Base-by-base conservation (phyloP, 1,140 invertebrate genomes). In the Nomia melanderi region DNA sequence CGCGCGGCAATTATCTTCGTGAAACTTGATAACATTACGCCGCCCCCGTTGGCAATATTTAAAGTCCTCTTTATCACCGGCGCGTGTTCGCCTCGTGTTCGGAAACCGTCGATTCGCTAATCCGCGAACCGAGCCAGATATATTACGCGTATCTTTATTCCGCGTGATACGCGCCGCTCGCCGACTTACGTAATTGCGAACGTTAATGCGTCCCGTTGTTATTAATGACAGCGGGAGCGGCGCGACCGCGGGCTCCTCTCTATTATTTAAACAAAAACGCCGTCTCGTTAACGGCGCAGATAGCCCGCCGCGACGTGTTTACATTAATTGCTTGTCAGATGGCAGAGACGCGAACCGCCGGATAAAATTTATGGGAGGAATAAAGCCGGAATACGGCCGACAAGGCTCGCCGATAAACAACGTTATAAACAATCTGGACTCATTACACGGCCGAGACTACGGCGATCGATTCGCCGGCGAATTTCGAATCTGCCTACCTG, bases 311-410 rank as follows among this genome's bases (percentile, higher is more conserved):
- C 67, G 41, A 8, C 39, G 50, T 65, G 82, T 83, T 83, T 83
- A 66, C 82, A 83, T 83, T 83, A 83, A 81, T 83, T 76, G 77
- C 71, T 76, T 72, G 81, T 83, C 82, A 72, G 66, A 67, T 76
- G 70, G 71, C 56, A 63, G 76, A 47, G 60, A 73, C 79, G 33
- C 62, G 66, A 36, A 36, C 81, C 65, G 36, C 36, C 62, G 47
- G 76, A 31, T 36, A 29, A 29, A 63, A 78, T 82, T 69, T 79
- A 79, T 64, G 47, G 31, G 36, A 67, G 50, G 57, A 50, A 69
- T 67, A 78, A 82, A 82, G 66, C 62, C 63, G 63, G 47, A 23
- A 78, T 78, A 82, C 81, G 63, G 31, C 56, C 69, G 39, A 66
- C 79, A 50, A 71, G 81, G 54, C 70, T 20, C 44, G 6, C 67